Evolutionary conservation across 2,113 vertebrate species (phyloP), one percentile per base, ranked within the genome.

Genomic region (Paraplagusia blochii): DNA sequence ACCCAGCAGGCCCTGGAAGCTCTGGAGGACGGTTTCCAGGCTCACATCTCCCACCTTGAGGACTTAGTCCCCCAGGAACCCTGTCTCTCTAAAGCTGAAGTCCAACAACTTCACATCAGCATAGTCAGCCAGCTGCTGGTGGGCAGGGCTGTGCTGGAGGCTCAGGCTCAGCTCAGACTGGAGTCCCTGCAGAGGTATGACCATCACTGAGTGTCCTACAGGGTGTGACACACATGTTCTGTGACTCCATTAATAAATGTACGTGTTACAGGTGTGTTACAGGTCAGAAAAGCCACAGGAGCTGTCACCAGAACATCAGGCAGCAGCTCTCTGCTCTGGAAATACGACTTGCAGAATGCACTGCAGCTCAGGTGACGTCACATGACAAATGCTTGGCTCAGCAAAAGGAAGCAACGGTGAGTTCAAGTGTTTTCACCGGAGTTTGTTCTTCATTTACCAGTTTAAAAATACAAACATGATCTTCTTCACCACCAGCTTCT

Each of bases 341-440:
- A 74, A 64, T 69, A 8, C 57, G 62, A n/a, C 90, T 96, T 34
- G 51, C 69, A 7, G 82, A 87, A 35, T 88, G 73, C 51, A 65
- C 88, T 19, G 70, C 76, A 13, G 75, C 74, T 0, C 75, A 77
- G 53, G 90, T 92, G 3, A 17, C 48, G 2, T 95, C 94, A 38
- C 92, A 91, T n/a, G 93, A 93, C 47, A 90, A 92, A 71, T 92
- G 90, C 66, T 58, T 90, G 44, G 86, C 84, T 14, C 87, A 86
- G 53, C 88, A 90, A 66, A 87, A 91, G 48, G 81, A 85, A 66
- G 91, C 90, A 29, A 91, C 85, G 91, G 96, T 95, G 18, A 7
- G 62, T 56, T 22, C 11, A 11, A 40, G 33, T 3, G 4, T 13
- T 11, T 33, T 18, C 6, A 11, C 2, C n/a, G n/a, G n/a, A n/a